phyloP scores from a whole-genome alignment of 2,888 invertebrate species.

The Nemotelus pantherinus region DNA sequence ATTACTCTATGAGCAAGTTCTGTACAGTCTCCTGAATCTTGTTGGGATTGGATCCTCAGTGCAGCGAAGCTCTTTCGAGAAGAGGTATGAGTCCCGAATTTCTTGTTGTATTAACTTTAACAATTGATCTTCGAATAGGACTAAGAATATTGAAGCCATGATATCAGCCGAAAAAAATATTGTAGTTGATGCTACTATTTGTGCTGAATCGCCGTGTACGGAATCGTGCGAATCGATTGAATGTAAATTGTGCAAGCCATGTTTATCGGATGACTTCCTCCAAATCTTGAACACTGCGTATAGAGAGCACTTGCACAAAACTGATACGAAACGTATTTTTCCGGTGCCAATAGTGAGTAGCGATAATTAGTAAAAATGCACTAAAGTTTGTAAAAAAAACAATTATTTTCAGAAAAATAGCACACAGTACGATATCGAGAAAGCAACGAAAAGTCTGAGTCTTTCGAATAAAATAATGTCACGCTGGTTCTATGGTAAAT shows the following conservation, averaged over 20 bases:
- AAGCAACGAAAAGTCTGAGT: constrained; percentile 69
- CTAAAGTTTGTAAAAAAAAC: background rate
- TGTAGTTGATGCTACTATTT: constrained; percentile 76
- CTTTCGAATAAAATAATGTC: constrained; percentile 78
- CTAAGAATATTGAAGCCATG: constrained; percentile 69
- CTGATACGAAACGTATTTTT: constrained; percentile 82
- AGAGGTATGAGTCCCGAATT: constrained; percentile 59
- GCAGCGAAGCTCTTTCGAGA: constrained; percentile 61
- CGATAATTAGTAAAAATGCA: constrained; percentile 49
- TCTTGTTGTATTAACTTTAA: background rate
- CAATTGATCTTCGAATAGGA: constrained; percentile 58
- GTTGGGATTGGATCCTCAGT: constrained; percentile 75
- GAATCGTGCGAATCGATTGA: constrained; percentile 72
- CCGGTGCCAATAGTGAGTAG: constrained; percentile 73
- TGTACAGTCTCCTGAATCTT: constrained; percentile 83
- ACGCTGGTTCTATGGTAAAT: constrained; percentile 91
- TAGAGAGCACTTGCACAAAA: constrained; percentile 81
- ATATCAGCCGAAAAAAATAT: constrained; percentile 82
- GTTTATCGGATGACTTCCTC: constrained; percentile 72
- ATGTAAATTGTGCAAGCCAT: constrained; percentile 83
- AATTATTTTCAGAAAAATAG: constrained; percentile 54
- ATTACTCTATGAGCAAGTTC: constrained; percentile 89
- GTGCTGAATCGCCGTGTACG: constrained; percentile 68
- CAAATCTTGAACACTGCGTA: constrained; percentile 74
- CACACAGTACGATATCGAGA: constrained; percentile 57